These are phyloP conservation scores for Sturnira hondurensis DNA, from an alignment of 2,113 vertebrate species.

Conservation along the genomic window DNA sequence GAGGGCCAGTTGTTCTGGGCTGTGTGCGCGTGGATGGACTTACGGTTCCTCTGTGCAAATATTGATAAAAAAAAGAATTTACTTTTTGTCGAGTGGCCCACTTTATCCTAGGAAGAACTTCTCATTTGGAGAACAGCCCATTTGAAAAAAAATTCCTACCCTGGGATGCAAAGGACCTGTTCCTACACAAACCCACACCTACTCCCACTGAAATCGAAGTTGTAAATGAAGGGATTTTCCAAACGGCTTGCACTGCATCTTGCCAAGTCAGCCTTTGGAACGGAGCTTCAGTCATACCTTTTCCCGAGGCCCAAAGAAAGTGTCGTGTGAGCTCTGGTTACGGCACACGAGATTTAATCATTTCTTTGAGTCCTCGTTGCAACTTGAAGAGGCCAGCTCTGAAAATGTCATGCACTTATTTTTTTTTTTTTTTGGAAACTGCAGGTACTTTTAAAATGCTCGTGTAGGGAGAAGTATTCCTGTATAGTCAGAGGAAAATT, in stretches of 20 bases:
- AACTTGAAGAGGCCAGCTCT: neutral
- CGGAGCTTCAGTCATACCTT: neutral
- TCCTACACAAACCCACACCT: rapidly evolving
- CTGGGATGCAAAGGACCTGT: neutral
- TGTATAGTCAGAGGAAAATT: neutral
- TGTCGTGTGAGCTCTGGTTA: neutral
- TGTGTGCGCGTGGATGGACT: rapidly evolving
- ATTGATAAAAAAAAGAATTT: neutral
- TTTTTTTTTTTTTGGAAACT: neutral
- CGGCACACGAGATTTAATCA: neutral
- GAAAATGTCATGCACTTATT: neutral
- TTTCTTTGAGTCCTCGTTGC: neutral
- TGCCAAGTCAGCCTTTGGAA: neutral
- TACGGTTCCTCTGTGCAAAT: neutral
- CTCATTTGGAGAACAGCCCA: neutral
- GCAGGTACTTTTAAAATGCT: neutral
- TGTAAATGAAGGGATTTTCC: neutral
- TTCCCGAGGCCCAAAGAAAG: neutral
- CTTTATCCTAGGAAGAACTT: neutral
- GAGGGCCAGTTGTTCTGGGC: rapidly evolving
- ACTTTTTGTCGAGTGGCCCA: neutral
- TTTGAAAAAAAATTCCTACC: neutral
- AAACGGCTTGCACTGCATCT: neutral
- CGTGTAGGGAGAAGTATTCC: neutral
- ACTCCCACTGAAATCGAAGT: neutral